Base-by-base conservation (phyloP, 2,888 invertebrate genomes). In the Oscheius sp. region DNA sequence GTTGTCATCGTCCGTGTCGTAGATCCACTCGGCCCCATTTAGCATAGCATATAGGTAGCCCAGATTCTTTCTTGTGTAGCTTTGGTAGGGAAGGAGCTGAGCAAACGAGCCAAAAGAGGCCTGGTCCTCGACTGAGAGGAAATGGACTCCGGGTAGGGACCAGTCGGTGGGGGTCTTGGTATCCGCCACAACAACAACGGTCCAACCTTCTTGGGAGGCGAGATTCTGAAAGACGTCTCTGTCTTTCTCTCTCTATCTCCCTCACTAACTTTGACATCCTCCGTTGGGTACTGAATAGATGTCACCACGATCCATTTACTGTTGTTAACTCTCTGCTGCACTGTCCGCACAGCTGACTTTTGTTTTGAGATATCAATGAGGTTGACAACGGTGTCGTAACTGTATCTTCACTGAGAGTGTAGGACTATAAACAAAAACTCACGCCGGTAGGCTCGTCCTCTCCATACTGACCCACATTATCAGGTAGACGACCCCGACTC, bases 91-190 rank as follows among this genome's bases (percentile, higher is more conserved):
- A 10, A 55, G 55, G 55, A 55, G 33, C 21, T 55, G 55, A 55
- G 29, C 29, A n/a, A 55, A 55, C 37, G 35, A 32, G 29, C 60
- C 60, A 21, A 33, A 59, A 5, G 13, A 13, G 4, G 13, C n/a
- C 29, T 59, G 60, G 13, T 33, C 33, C 1, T 60, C 72, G 10
- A 77, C 75, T 21, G 68, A 68, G 42, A 77, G 48, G 35, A 75
- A 77, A 59, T 77, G 77, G 3, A 72, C 75, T 1, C 62, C 33
- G 32, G 74, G 72, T 9, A 77, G 29, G 7, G 21, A 37, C 77
- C 77, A 77, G 35, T 77, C 58, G 11, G 50, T 9, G 3, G 77
- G 77, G 29, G 77, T 77, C 29, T 77, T 77, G 0, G 68, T 75
- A 21, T 77, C 77, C 1, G 72, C 74, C 11, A 77, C 77, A 1